phyloP scores from a whole-genome alignment of 2,888 invertebrate species.

The Micoletzkya japonica region DNA sequence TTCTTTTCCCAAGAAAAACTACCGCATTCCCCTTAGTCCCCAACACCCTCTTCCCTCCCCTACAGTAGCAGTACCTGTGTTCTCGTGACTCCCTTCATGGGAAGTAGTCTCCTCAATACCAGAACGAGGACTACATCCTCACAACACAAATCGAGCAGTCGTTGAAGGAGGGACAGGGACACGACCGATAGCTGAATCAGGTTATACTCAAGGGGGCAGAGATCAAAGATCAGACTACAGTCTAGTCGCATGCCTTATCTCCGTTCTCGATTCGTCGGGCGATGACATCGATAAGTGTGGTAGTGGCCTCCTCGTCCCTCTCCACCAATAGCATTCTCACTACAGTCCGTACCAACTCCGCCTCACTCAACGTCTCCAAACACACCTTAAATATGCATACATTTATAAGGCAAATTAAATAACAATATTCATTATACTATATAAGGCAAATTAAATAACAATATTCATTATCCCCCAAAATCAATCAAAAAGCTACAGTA shows the following conservation, averaged over 20 bases:
- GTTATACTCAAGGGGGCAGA: no score
- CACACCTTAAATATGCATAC: slow-evolving; percentile 77
- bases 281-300: slow-evolving; percentile 72
- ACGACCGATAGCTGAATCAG: slow-evolving; percentile 75
- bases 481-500: not conserved
- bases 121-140: slow-evolving; percentile 82
- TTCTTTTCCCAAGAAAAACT: no score
- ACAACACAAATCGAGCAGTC: slow-evolving; percentile 85
- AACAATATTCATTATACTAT: not conserved
- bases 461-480: not conserved
- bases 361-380: slow-evolving; percentile 82
- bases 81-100: slow-evolving; percentile 25
- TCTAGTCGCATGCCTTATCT: slow-evolving; percentile 36
- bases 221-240: not conserved
- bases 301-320: slow-evolving; percentile 72
- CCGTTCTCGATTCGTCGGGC: slow-evolving; percentile 36
- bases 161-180: slow-evolving; percentile 85
- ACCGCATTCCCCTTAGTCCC: not conserved
- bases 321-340: slow-evolving; percentile 77
- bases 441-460: not conserved
- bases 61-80: slow-evolving; percentile 10
- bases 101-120: slow-evolving; percentile 9
- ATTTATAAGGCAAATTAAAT: no score
- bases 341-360: slow-evolving; percentile 77
- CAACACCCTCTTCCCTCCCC: not conserved